A percentile compares a stretch with the other conserved stretches of the same genome.
Conservation (phyloP, 1,140 invertebrate genomes). For the Heliconius nattereri region DNA sequence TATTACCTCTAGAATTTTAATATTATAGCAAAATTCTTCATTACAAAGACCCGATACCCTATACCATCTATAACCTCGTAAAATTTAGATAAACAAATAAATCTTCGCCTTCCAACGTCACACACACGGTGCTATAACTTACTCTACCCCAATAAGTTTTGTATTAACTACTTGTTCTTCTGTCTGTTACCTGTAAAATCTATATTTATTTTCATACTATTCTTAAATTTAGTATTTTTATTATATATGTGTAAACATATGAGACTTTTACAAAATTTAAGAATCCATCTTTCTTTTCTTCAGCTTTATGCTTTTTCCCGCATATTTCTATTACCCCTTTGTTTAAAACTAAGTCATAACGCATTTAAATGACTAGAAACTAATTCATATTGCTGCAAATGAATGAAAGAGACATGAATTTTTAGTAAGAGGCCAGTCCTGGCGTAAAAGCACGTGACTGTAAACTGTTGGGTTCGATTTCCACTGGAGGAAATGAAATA, state of each 20-base stretch:
- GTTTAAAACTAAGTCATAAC: no score
- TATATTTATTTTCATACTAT: neutral
- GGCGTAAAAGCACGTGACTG: no score
- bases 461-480: no score
- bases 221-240: neutral
- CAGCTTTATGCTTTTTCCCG: no score
- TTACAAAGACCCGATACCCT: neutral
- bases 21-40: neutral
- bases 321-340: no score
- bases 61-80: no score
- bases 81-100: constrained; percentile 1
- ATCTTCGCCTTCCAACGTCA: neutral
- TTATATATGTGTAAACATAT: no score
- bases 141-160: neutral
- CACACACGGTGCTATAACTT: neutral
- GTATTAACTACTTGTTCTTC: neutral
- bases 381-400: neutral
- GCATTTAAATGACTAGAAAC: no score
- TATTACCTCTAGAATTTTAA: neutral
- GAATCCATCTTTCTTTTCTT: neutral
- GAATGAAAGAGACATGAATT: neutral
- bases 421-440: neutral
- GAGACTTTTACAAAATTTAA: no score
- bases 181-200: neutral
- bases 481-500: no score